Evolutionary conservation across 2,888 invertebrate genomes (phyloP).

Genomic region (Chrysopilus asiliformis): DNA sequence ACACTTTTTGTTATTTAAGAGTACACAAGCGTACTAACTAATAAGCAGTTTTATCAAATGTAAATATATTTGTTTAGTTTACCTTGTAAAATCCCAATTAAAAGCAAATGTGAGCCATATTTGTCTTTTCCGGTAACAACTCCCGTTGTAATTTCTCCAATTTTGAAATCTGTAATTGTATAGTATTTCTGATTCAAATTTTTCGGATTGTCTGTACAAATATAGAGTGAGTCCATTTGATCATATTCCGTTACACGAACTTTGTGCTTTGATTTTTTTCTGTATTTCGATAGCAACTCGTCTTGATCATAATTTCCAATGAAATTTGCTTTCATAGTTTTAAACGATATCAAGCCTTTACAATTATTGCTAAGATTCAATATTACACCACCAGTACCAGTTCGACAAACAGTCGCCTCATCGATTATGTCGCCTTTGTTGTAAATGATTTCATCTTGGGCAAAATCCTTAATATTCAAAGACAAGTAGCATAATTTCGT

Average conservation of each 20-base stretch:
- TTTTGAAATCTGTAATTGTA: constrained; percentile 36
- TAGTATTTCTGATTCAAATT: constrained; percentile 45
- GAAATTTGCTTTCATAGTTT: constrained; percentile 25
- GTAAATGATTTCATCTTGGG: constrained; percentile 16
- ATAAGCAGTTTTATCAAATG: too few relatives aligned
- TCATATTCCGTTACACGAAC: constrained; percentile 53
- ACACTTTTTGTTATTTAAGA: too few relatives aligned
- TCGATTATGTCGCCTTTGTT: constrained; percentile 45
- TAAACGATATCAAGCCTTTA: constrained; percentile 30
- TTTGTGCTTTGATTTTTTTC: constrained; percentile 32
- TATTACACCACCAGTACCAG: constrained; percentile 35
- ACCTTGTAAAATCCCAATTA: constrained; percentile 43
- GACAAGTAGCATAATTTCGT: constrained; percentile 55
- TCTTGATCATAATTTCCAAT: constrained; percentile 34
- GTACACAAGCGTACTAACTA: too few relatives aligned
- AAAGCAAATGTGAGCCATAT: constrained; percentile 39
- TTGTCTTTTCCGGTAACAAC: constrained; percentile 36
- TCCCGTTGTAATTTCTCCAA: constrained; percentile 44
- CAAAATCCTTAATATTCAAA: constrained; percentile 23
- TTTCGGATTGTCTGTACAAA: constrained; percentile 49
- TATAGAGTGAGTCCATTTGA: constrained; percentile 48
- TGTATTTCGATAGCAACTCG: constrained; percentile 29
- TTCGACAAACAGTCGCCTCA: constrained; percentile 40
- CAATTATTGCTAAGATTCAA: constrained; percentile 24
- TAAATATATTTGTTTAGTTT: constrained; percentile 11